Conservation (phyloP, 2,888 invertebrate genomes). For the Diarsia brunnea region DNA sequence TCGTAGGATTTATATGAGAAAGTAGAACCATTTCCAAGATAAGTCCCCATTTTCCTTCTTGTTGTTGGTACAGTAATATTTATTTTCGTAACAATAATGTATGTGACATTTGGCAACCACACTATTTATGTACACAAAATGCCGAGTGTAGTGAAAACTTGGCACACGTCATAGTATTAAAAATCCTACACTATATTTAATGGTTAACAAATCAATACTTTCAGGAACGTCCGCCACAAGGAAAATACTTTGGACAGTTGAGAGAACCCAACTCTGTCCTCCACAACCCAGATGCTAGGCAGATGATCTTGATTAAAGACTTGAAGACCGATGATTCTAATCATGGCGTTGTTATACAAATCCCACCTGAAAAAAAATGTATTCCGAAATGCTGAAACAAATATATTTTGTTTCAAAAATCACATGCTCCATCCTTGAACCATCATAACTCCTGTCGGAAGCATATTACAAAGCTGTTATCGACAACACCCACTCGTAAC, state of each 20-base stretch:
- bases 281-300: background rate
- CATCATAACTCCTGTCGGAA: constrained; percentile 2
- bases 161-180: constrained; percentile 13
- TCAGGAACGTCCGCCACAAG: background rate
- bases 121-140: constrained; percentile 9
- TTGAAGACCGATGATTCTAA: background rate
- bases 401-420: background rate
- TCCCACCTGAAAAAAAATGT: background rate
- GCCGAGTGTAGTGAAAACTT: constrained; percentile 6
- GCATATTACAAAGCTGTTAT: constrained; percentile 12
- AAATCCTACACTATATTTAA: background rate
- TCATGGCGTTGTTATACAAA: background rate
- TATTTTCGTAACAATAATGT: background rate
- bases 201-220: background rate
- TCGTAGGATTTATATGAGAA: background rate
- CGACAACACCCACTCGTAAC: constrained; percentile 1
- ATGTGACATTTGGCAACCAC: constrained; percentile 13
- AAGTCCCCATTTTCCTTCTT: too few relatives aligned
- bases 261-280: too few relatives aligned
- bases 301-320: background rate
- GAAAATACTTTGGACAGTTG: too few relatives aligned
- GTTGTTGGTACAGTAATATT: too few relatives aligned
- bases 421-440: background rate
- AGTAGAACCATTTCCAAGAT: background rate
- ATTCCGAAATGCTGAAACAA: background rate